Conservation (phyloP, 23 tunicate species). For the Botrylloides violaceus region DNA sequence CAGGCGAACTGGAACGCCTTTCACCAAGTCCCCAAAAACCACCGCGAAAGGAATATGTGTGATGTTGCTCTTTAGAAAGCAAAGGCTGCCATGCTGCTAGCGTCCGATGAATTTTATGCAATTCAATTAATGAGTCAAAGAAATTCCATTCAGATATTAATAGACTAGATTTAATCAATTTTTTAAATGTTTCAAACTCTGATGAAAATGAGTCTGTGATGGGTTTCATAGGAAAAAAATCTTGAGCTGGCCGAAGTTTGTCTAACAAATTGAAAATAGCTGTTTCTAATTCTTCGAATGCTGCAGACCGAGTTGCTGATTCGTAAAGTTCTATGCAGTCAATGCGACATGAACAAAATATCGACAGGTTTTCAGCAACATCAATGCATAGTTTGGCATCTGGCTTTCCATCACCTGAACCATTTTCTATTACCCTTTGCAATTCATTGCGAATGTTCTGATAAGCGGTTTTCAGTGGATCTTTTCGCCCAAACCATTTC, state of each 20-base stretch:
- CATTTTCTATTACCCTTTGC: slow-evolving; percentile 21
- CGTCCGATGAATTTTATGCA: slow-evolving; percentile 49
- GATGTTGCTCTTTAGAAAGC: slow-evolving; percentile 46
- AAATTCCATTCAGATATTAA: slow-evolving; percentile 43
- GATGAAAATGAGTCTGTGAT: slow-evolving; percentile 3
- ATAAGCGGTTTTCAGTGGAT: slow-evolving; percentile 58
- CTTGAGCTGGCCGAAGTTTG: neutral
- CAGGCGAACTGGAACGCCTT: slow-evolving; percentile 19
- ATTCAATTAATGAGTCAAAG: slow-evolving; percentile 24
- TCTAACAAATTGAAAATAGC: neutral
- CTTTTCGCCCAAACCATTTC: slow-evolving; percentile 70
- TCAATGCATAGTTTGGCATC: neutral
- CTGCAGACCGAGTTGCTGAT: neutral
- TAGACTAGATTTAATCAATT: slow-evolving; percentile 28
- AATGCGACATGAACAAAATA: slow-evolving; percentile 43
- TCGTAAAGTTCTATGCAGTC: slow-evolving; percentile 46
- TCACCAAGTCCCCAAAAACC: slow-evolving; percentile 79
- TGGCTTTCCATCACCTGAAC: neutral
- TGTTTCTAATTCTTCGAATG: slow-evolving; percentile 5
- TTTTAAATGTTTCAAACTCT: slow-evolving; percentile 40
- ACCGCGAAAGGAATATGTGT: slow-evolving; percentile 47
- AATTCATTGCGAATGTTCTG: slow-evolving; percentile 27
- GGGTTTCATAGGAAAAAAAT: neutral
- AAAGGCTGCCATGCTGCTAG: slow-evolving; percentile 58
- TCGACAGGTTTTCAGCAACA: slow-evolving; percentile 32